Base-by-base conservation (phyloP, 2,888 invertebrate genomes). In the Alsophila aescularia region DNA sequence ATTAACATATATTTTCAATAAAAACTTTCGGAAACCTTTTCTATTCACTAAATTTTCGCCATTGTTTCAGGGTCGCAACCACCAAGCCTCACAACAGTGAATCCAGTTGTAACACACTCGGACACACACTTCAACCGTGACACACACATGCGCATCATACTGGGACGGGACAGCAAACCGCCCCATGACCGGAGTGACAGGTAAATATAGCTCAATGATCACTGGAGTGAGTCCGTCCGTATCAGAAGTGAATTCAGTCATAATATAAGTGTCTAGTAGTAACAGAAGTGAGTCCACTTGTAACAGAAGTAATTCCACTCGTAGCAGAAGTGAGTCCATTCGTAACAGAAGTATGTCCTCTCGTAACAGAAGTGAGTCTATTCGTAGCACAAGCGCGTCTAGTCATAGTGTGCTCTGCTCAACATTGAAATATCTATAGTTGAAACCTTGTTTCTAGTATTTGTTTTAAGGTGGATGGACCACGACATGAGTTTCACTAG, bases 41-140 rank as follows among this genome's bases (percentile, higher is more conserved):
- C 6, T 6, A 36, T 10, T 6, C 15, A 18, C 7, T 31, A 12
- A 12, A 34, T 24, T 0, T 24, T 35, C 13, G 12, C 32, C 3
- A 13, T 42, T 3, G 45, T 1, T 35, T n/a, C 73, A 86, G 87
- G 81, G 0, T 83, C 87, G 0, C 88, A 87, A 39, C 87, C 87
- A 0, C 68, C 83, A 0, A 85, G 85, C 16, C 62, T 87, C 24
- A 73, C 77, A 52, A 75, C 78, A 61, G 86, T 73, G 0, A 80
- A 91, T 75, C 80, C 87, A 14, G 67, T 79, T 45, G 75, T 93
- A 77, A 93, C 96, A 0, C 96, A 97, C 81, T 95, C 95, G 0
- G 96, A 97, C 82, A 95, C 95, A 29, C 97, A 97, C 79, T 97
- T 96, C 89, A 96, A 96, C 48, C 92, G 97, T n/a, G 97, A 97